Conservation (phyloP, 2,797 vertebrate genomes). For the Falco concolor region DNA sequence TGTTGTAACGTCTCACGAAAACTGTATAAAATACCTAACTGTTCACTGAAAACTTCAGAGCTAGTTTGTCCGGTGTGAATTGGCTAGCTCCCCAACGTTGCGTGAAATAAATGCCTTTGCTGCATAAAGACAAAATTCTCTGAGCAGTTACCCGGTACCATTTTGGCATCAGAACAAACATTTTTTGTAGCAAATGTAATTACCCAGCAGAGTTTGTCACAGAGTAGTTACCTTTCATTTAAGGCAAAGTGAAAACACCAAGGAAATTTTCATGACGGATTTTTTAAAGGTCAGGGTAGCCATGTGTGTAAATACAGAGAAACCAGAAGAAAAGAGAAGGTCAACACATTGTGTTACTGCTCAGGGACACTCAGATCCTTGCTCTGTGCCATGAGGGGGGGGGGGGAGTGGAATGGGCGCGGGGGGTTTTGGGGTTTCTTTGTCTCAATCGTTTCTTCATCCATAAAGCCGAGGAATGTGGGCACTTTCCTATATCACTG, state of each 20-base stretch:
- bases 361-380: neutral
- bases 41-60: too few relatives aligned
- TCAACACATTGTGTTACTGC: neutral
- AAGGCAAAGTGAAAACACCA: neutral
- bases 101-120: too few relatives aligned
- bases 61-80: too few relatives aligned
- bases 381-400: neutral
- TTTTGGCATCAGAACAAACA: neutral
- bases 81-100: too few relatives aligned
- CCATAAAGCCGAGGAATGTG: fast-evolving
- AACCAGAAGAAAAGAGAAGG: neutral
- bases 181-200: constrained; percentile 8
- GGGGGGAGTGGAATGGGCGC: too few relatives aligned
- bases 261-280: neutral
- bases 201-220: neutral
- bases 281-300: neutral
- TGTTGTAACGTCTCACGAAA: too few relatives aligned
- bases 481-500: neutral
- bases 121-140: too few relatives aligned
- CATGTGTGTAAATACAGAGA: neutral
- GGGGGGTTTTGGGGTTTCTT: neutral
- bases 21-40: too few relatives aligned
- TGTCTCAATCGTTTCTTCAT: neutral
- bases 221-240: neutral
- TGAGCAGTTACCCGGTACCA: too few relatives aligned